Percentiles rank a stretch among this genome's conserved stretches.
These are phyloP conservation scores for Autographa pulchrina DNA, from an alignment of 2,888 invertebrate species.

Conservation along the genomic window DNA sequence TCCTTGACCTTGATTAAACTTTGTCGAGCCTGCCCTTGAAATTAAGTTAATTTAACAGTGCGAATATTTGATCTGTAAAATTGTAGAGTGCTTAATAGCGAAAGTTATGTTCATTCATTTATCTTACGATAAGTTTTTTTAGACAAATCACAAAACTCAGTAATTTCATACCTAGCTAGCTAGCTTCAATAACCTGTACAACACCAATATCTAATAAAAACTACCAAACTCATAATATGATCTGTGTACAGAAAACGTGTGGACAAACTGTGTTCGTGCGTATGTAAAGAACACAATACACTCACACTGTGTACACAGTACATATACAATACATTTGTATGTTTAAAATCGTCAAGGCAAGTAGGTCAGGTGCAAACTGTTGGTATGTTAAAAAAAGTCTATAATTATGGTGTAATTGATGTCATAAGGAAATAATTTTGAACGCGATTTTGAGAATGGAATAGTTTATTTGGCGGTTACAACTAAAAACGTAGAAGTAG, in stretches of 20 bases:
- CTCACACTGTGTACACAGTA: constrained; percentile 45
- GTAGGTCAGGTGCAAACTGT: constrained; percentile 43
- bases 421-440: background rate
- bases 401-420: constrained; percentile 2
- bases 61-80: too few species aligned
- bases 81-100: too few species aligned
- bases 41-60: too few species aligned
- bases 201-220: constrained; percentile 40
- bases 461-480: background rate
- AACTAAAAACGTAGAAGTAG: background rate
- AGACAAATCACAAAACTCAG: too few species aligned
- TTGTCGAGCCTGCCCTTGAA: too few species aligned
- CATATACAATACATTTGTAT: constrained; percentile 48
- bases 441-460: background rate
- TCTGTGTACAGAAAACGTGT: constrained; percentile 34
- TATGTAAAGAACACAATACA: constrained; percentile 40
- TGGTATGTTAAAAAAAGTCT: constrained; percentile 32
- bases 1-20: too few species aligned
- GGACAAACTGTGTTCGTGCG: constrained; percentile 34
- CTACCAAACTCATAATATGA: constrained; percentile 28
- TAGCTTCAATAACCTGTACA: constrained; percentile 38
- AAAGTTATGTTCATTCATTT: too few species aligned
- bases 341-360: constrained; percentile 54
- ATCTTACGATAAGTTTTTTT: background rate
- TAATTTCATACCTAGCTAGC: background rate